Base-by-base conservation (phyloP, 2,888 invertebrate species). In the Antitype chi region DNA sequence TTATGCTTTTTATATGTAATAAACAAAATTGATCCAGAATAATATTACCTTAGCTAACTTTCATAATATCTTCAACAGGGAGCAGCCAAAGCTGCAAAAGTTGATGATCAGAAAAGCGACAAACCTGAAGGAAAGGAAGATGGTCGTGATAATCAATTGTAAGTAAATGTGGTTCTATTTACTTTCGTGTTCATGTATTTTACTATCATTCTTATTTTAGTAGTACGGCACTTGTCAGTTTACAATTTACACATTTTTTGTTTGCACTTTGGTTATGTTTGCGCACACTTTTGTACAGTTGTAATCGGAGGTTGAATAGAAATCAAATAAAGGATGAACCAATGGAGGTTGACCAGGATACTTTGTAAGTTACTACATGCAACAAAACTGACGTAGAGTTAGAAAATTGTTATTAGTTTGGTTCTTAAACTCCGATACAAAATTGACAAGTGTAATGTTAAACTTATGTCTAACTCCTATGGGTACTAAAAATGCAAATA, bases 131-230 rank as follows among this genome's bases (percentile, higher is more conserved):
- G 97, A 9, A 97, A 98, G 82, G 97, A 98, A 91, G 98, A 98
- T 86, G 98, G 98, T 89, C 97, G 99, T 57, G 98, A 98, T 93
- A 98, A 98, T 91, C 98, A 98, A 92, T 95, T 98, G 98, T 98
- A 90, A 97, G 97, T 97, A 81, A 55, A 52, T 68, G 9, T 60
- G 53, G 13, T 70, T 62, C 1, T 28, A 9, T 32, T 43, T 38
- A 52, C 8, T 23, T 23, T 28, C 43, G 8, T 63, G 4, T 43
- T 53, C 13, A 60, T 67, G 28, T 60, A 75, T 55, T 52, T 72
- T 60, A 11, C 11, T 62, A 5, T 76, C 20, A 28, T 67, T 73
- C 25, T 59, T 38, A 53, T 60, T 64, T 60, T 71, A 25, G 25
- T 47, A 32, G 49, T 49, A n/a, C 28, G 49, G 53, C 63, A 60